Base-by-base conservation (phyloP, 2,888 invertebrate species). In the Scaptomyza tumidula region DNA sequence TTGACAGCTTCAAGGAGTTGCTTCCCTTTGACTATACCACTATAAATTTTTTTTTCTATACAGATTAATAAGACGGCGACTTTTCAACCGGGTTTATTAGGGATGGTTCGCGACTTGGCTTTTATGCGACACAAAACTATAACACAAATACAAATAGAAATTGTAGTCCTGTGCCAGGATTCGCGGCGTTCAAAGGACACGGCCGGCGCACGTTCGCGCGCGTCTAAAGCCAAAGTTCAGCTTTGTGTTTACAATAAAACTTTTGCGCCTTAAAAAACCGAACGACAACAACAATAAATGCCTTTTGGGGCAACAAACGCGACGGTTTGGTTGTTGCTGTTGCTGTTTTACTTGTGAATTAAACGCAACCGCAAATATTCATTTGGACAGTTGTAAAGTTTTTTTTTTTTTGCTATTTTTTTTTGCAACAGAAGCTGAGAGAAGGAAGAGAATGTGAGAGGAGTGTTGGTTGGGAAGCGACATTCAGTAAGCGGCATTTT, bases 361-460 rank as follows among this genome's bases (percentile, higher is more conserved):
- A 92, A 91, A 89, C 90, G 91, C 83, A 88, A 91, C 92, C 92
- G 91, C 91, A 91, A 91, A 92, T 91, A 91, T 91, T 91, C 91
- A 91, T 91, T 91, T 91, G 89, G 88, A 89, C 88, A 90, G 91
- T 90, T 91, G 91, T 90, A 90, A 91, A 91, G 90, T 91, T 90
- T 59, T 43, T 91, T 89, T 56, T 43, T 68, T 37, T n/a, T 37
- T 6, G n/a, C n/a, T n/a, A n/a, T n/a, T 91, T 90, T 59, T 43
- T 39, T 16, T 41, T 45, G 16, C 80, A 79, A 85, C 78, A 77
- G 79, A 79, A 80, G 67, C 62, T 63, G 70, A 9, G 44, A 14
- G 45, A 31, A 13, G 45, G 11, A 16, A 7, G 41, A 9, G 41
- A 31, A 56, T 3, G n/a, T 1, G 43, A 14, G 7, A 19, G 50